Evolutionary conservation across 2,113 vertebrate genomes (phyloP).

Genomic region (Columba livia): DNA sequence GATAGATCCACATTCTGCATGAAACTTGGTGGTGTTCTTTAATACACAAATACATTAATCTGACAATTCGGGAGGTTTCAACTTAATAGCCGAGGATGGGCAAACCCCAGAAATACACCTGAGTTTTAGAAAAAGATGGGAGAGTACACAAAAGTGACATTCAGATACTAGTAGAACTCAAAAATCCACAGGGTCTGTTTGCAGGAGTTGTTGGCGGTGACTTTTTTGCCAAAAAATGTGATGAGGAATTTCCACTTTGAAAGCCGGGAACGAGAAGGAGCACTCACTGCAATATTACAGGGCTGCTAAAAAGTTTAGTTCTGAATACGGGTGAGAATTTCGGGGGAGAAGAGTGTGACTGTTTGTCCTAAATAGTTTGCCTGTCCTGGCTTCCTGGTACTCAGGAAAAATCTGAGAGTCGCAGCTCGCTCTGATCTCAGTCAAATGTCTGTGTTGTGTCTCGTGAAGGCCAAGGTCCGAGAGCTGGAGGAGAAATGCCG

Average conservation of each 20-base stretch:
- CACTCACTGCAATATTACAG: fast-evolving
- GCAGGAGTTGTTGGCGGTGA: neutral
- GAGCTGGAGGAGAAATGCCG: slow-evolving; percentile 98
- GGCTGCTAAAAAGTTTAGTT: fast-evolving
- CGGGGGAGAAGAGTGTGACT: neutral
- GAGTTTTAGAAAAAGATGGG: neutral
- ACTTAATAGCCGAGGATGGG: neutral
- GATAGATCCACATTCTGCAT: neutral
- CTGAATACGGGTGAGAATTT: neutral
- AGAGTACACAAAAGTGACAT: fast-evolving
- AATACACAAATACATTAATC: neutral
- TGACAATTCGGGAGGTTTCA: neutral
- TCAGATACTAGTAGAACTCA: neutral
- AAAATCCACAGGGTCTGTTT: neutral
- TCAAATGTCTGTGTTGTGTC: neutral
- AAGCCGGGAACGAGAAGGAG: neutral
- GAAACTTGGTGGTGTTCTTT: neutral
- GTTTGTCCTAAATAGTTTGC: neutral
- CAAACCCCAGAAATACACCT: neutral
- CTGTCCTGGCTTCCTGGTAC: neutral
- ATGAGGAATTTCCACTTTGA: neutral
- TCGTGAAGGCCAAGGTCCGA: slow-evolving; percentile 88
- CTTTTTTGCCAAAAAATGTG: neutral
- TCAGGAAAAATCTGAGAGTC: neutral
- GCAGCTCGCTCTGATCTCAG: neutral